Evolutionary conservation across 2,888 invertebrate species (phyloP).

Genomic region (Xanthostigma xanthostigma): DNA sequence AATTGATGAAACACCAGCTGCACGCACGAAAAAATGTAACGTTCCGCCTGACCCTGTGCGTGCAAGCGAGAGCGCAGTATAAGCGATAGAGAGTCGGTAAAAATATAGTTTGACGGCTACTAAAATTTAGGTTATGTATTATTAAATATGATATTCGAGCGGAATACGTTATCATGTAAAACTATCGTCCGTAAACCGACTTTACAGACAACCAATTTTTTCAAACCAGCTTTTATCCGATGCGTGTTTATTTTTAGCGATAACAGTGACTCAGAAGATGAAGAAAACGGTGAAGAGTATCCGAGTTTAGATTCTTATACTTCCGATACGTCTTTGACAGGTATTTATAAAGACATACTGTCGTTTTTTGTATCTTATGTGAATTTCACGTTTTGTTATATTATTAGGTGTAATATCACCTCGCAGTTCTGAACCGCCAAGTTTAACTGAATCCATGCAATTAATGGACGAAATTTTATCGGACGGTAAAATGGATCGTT

Average conservation of each 20-base stretch:
- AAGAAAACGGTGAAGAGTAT: slow-evolving; percentile 60
- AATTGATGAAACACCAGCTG: no score
- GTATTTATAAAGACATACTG: slow-evolving; percentile 15
- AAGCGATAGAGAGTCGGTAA: no score
- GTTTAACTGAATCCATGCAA: slow-evolving; percentile 79
- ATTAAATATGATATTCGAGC: no score
- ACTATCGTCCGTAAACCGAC: no score
- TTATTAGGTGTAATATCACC: slow-evolving; percentile 52
- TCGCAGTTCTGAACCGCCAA: slow-evolving; percentile 62
- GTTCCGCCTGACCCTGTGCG: no score
- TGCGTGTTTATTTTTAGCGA: slow-evolving; percentile 30
- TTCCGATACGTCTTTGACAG: slow-evolving; percentile 50
- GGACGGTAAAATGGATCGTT: slow-evolving; percentile 67
- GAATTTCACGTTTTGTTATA: neutral
- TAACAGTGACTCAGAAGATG: slow-evolving; percentile 58
- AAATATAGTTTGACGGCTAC: no score
- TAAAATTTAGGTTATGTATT: no score
- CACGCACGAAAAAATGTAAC: no score
- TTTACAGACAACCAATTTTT: no score
- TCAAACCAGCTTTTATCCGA: neutral
- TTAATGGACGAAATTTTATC: slow-evolving; percentile 74
- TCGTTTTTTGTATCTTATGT: slow-evolving; percentile 2
- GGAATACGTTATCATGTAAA: no score
- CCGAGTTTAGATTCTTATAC: slow-evolving; percentile 68
- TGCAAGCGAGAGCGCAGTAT: no score